Evolutionary conservation across 37 sponge, comb jelly and placozoan genomes (phyloP).

Genomic region (Mnemiopsis leidyi): DNA sequence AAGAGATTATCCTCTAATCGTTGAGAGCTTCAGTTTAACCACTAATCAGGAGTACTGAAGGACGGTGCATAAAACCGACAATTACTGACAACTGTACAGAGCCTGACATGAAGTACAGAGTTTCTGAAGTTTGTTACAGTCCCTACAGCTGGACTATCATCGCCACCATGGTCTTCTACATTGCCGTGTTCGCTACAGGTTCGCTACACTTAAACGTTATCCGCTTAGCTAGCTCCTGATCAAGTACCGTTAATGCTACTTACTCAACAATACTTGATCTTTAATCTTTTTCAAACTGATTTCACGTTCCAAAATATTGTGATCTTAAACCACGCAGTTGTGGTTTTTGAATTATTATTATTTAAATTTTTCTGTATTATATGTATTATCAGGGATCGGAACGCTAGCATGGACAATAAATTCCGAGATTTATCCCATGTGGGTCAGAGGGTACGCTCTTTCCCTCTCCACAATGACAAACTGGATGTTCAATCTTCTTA

Average conservation of each 20-base stretch:
- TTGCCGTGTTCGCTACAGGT: constrained; percentile 88
- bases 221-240: no score
- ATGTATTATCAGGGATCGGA: constrained; percentile 87
- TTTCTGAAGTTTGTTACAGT: constrained; percentile 37
- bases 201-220: no score
- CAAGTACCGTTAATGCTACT: no score
- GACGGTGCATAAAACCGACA: constrained; percentile 30
- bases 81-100: constrained; percentile 46
- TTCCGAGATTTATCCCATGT: constrained; percentile 96
- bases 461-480: constrained; percentile 79
- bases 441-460: constrained; percentile 82
- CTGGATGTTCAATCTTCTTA: constrained; percentile 83
- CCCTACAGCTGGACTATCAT: constrained; percentile 71
- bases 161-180: constrained; percentile 78
- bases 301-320: no score
- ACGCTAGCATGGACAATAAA: constrained; percentile 94
- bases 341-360: no score
- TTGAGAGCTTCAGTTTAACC: no score
- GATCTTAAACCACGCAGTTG: no score
- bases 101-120: background rate
- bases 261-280: no score
- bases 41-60: constrained; percentile 12
- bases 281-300: no score
- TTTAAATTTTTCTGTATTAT: no score
- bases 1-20: no score